Evolutionary conservation across 2,797 vertebrate genomes (phyloP), one percentile per base, ranked within the genome.

Genomic region (Macropodus opercularis): DNA sequence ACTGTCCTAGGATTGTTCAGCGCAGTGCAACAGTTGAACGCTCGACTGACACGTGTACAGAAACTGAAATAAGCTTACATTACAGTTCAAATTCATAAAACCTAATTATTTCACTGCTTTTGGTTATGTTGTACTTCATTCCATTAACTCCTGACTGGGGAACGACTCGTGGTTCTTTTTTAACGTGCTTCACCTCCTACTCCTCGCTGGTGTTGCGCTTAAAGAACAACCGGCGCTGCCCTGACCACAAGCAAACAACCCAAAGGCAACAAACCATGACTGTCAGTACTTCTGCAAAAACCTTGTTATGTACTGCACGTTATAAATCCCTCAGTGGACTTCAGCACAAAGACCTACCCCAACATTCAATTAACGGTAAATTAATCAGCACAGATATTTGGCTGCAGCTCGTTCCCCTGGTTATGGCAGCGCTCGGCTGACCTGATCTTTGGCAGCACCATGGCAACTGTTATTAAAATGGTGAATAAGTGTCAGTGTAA

Each of bases 401-500:
- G 26, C 34, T 51, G 34, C n/a, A 54, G 35, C 40, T 7, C 2
- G 2, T 47, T 29, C 4, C 57, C 15, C 17, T 1, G 2, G 12
- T 54, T 58, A 36, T 42, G 7, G 38, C 11, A 6, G 34, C 5
- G 10, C 35, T 58, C 14, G 48, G 75, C 62, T 69, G 57, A 50
- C 52, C 49, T 52, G 66, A 54, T 65, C 49, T 41, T 69, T 51
- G 52, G 39, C 53, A 69, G 60, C 48, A 22, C 75, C 66, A 77
- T 81, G 63, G 81, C 64, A 85, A 75, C 69, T 24, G 60, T 69
- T 79, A 59, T 73, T 58, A 64, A 53, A 67, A 65, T 61, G 44
- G 56, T 53, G 72, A 78, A 63, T 61, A 71, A 69, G 56, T 68
- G 57, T 66, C 55, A 69, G 70, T 73, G 79, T 77, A 83, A 79